phyloP scores from a whole-genome alignment of 2,888 invertebrate genomes.

The Hemithea aestivaria region DNA sequence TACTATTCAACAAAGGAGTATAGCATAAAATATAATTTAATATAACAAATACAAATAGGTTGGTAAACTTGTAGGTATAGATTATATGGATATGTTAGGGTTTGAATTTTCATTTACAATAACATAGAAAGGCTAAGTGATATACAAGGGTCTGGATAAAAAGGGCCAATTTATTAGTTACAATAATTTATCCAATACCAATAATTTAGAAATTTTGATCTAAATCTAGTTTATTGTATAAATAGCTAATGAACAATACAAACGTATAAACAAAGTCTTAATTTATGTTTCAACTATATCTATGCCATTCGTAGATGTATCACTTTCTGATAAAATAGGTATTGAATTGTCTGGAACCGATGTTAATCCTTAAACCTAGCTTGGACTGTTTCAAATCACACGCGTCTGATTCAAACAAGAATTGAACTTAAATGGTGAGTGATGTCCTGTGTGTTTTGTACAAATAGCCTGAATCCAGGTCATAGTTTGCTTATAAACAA shows the following conservation, averaged over 20 bases:
- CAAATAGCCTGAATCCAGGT: conserved; percentile 51
- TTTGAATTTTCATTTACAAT: conserved; percentile 16
- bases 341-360: conserved; percentile 8
- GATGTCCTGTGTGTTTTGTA: conserved; percentile 44
- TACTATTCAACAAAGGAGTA: conserved; percentile 49
- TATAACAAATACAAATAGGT: conserved; percentile 2
- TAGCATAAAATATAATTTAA: conserved; percentile 9
- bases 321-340: conserved; percentile 6
- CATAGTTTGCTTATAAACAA: conserved; percentile 31
- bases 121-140: conserved; percentile 13
- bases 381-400: conserved; percentile 46
- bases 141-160: conserved; percentile 14
- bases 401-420: conserved; percentile 52
- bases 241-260: conserved; percentile 18
- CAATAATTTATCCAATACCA: conserved; percentile 18
- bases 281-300: conserved; percentile 16
- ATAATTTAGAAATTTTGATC: conserved; percentile 37
- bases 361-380: conserved; percentile 10
- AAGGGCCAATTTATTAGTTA: conserved; percentile 20
- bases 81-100: neutral
- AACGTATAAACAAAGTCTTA: conserved; percentile 20
- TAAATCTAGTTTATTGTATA: conserved; percentile 10
- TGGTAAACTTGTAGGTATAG: neutral
- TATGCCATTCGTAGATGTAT: conserved; percentile 21
- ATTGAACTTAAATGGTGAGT: conserved; percentile 62